phyloP scores from a whole-genome alignment of 2,797 vertebrate genomes.

The Hephaestus fuliginosus region DNA sequence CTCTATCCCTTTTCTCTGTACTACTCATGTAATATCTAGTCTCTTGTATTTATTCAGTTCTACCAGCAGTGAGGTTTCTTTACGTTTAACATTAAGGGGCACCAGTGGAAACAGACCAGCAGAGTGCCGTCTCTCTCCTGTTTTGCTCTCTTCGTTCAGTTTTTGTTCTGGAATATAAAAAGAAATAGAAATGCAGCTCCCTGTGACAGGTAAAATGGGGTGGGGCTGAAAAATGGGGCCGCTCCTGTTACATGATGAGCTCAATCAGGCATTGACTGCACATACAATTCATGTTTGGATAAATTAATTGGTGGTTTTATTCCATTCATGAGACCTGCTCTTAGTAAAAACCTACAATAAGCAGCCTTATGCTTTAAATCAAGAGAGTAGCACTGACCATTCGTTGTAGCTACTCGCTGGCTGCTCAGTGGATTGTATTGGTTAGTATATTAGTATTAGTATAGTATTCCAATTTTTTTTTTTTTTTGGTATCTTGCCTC shows the following conservation, averaged over 20 bases:
- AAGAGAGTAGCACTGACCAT: background rate
- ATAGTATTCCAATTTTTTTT: no score
- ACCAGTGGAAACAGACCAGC: slow-evolving; percentile 18
- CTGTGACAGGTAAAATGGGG: background rate
- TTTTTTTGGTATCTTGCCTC: background rate
- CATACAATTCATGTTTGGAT: background rate
- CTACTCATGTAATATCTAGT: slow-evolving; percentile 42
- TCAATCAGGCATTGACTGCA: background rate
- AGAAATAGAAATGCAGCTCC: background rate
- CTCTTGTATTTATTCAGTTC: slow-evolving; percentile 45
- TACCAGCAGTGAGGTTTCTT: slow-evolving; percentile 46
- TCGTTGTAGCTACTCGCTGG: no score
- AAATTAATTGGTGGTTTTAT: background rate
- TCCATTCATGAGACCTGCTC: background rate
- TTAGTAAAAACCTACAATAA: background rate
- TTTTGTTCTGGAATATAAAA: slow-evolving; percentile 30
- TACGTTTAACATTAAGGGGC: slow-evolving; percentile 17
- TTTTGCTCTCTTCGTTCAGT: slow-evolving; percentile 6
- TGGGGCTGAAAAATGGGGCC: background rate
- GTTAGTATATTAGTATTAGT: no score
- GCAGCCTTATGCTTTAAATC: background rate
- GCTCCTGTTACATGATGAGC: background rate
- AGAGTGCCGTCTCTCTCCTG: background rate
- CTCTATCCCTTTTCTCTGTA: slow-evolving; percentile 21
- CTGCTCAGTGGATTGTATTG: background rate